A percentile compares a stretch with the other conserved stretches of the same genome.
phyloP scores from a whole-genome alignment of 2,113 vertebrate species.

The Scophthalmus maximus region DNA sequence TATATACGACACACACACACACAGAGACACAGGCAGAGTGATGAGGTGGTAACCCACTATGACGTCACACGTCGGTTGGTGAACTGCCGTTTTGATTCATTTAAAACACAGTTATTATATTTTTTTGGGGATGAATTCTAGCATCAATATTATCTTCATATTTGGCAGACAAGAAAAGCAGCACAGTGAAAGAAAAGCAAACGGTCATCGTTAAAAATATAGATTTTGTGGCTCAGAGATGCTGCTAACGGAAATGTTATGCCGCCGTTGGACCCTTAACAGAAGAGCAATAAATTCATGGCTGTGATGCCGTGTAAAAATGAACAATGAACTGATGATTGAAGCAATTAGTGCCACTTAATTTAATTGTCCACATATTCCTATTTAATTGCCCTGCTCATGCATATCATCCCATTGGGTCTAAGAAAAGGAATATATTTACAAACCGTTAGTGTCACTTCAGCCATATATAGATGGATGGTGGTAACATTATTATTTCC shows the following conservation, averaged over 20 bases:
- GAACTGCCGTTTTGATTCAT: too few species aligned
- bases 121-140: not conserved
- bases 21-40: too few species aligned
- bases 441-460: slow-evolving; percentile 49
- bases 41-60: too few species aligned
- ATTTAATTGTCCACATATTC: slow-evolving; percentile 70
- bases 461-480: slow-evolving; percentile 36
- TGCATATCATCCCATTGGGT: slow-evolving; percentile 46
- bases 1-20: too few species aligned
- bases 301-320: slow-evolving; percentile 30
- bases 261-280: slow-evolving; percentile 42
- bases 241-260: slow-evolving; percentile 58
- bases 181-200: slow-evolving; percentile 33
- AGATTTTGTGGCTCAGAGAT: slow-evolving; percentile 55
- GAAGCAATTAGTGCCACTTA: slow-evolving; percentile 69
- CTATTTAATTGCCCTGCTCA: slow-evolving; percentile 58
- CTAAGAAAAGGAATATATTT: slow-evolving; percentile 43
- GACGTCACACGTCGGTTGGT: too few species aligned
- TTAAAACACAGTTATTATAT: too few species aligned
- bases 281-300: slow-evolving; percentile 48
- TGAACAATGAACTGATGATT: slow-evolving; percentile 54
- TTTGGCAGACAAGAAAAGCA: slow-evolving; percentile 7
- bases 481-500: slow-evolving; percentile 21
- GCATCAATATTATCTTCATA: slow-evolving; percentile 10
- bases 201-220: slow-evolving; percentile 41